Percentiles rank a stretch among this genome's conserved stretches.
These are phyloP conservation scores for Lacerta agilis DNA, from an alignment of 2,797 vertebrate species.

Conservation along the genomic window DNA sequence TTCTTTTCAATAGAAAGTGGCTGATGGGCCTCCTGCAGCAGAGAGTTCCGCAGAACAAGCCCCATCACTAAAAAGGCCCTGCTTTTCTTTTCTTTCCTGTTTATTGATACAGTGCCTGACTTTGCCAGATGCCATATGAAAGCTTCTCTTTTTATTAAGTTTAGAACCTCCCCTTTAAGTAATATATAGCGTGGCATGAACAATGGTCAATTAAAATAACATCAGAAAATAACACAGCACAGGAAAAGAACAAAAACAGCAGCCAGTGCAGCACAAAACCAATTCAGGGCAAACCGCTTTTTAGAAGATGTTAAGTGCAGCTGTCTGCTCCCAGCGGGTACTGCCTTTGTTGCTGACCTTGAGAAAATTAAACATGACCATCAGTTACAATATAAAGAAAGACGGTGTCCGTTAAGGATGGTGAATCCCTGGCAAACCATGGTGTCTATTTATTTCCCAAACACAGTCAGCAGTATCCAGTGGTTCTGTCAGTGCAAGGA, in stretches of 20 bases:
- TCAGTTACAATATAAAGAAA: neutral
- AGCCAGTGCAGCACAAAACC: neutral
- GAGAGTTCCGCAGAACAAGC: neutral
- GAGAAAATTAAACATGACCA: neutral
- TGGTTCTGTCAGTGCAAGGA: too few relatives aligned
- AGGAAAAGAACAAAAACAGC: neutral
- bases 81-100: neutral
- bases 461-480: neutral
- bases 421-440: neutral
- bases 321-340: neutral
- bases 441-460: too few relatives aligned
- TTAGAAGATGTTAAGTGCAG: too few relatives aligned
- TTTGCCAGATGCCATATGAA: neutral
- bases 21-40: neutral
- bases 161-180: too few relatives aligned
- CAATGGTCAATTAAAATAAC: neutral
- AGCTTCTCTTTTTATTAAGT: neutral
- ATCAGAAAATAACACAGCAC: neutral
- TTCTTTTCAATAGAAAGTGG: neutral
- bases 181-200: too few relatives aligned
- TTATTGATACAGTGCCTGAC: neutral
- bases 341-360: neutral
- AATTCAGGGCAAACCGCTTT: neutral
- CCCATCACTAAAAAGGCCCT: neutral
- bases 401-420: neutral